Evolutionary conservation across 2,797 vertebrate species (phyloP).

Genomic region (Scyliorhinus canicula): DNA sequence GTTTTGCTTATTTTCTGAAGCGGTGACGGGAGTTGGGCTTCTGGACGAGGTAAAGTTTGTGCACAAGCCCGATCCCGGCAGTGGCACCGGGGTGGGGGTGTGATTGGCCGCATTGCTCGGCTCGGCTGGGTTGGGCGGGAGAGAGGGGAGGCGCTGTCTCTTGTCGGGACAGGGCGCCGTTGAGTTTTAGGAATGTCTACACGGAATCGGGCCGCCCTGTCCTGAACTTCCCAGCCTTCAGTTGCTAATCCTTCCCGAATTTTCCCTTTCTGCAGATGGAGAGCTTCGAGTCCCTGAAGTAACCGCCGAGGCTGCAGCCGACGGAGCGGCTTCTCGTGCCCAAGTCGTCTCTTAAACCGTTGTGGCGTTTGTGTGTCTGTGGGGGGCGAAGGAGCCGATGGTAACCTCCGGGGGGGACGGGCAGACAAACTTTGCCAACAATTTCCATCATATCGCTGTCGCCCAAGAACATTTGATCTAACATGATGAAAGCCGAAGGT

Average conservation of each 20-base stretch:
- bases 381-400: conserved; percentile 30
- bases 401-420: not conserved
- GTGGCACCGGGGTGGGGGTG: too few species aligned
- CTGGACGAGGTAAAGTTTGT: not conserved
- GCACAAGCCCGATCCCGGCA: not conserved
- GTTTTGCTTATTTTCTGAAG: not conserved
- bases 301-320: not conserved
- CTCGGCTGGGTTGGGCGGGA: not conserved
- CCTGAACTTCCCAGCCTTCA: not conserved
- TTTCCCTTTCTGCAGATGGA: conserved; percentile 19
- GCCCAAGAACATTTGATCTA: conserved; percentile 43
- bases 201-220: not conserved
- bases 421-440: not conserved
- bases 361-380: not conserved
- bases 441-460: not conserved
- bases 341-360: not conserved
- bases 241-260: not conserved
- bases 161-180: not conserved
- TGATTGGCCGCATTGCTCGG: too few species aligned
- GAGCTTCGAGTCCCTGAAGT: not conserved
- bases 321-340: not conserved
- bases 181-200: not conserved
- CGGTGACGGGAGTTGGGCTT: not conserved
- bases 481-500: conserved; percentile 82
- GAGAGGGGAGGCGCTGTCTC: not conserved